phyloP scores from a whole-genome alignment of 2,888 invertebrate genomes.

The Stramonita haemastoma region DNA sequence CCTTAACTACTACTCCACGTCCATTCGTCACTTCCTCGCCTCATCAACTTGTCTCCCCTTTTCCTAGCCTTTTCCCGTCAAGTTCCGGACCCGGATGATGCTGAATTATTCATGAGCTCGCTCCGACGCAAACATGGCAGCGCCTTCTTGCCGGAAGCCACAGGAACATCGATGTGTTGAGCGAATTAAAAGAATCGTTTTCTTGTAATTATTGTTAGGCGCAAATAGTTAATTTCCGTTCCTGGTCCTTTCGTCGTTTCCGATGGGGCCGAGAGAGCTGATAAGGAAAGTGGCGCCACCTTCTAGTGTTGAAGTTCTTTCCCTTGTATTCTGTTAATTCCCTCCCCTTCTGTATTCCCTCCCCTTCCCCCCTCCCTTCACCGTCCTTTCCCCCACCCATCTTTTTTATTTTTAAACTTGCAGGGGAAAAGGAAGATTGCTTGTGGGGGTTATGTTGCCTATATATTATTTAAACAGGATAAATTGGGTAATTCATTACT shows the following conservation, averaged over 20 bases:
- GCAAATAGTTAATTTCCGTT: slow-evolving; percentile 48
- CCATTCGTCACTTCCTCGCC: neutral
- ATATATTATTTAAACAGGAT: no score
- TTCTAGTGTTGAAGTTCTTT: neutral
- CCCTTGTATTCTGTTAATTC: neutral
- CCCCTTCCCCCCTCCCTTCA: no score
- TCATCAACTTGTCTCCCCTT: slow-evolving; percentile 21
- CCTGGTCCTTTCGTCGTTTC: neutral
- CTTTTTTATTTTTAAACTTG: neutral
- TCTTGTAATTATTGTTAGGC: slow-evolving; percentile 53
- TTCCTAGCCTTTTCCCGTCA: neutral
- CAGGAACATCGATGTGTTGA: neutral
- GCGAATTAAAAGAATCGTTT: slow-evolving; percentile 50
- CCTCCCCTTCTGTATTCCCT: no score
- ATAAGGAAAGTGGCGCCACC: neutral
- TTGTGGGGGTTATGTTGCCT: neutral
- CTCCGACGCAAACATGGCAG: slow-evolving; percentile 23
- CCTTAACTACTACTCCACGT: slow-evolving; percentile 6
- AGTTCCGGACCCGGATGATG: slow-evolving; percentile 31
- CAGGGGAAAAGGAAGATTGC: neutral
- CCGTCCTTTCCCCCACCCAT: neutral
- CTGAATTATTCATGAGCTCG: slow-evolving; percentile 33
- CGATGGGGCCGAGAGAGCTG: neutral
- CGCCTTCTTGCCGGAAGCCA: slow-evolving; percentile 27
- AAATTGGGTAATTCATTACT: no score